These are phyloP conservation scores for Agrochola lychnidis DNA, from an alignment of 2,888 invertebrate species.

Conservation along the genomic window DNA sequence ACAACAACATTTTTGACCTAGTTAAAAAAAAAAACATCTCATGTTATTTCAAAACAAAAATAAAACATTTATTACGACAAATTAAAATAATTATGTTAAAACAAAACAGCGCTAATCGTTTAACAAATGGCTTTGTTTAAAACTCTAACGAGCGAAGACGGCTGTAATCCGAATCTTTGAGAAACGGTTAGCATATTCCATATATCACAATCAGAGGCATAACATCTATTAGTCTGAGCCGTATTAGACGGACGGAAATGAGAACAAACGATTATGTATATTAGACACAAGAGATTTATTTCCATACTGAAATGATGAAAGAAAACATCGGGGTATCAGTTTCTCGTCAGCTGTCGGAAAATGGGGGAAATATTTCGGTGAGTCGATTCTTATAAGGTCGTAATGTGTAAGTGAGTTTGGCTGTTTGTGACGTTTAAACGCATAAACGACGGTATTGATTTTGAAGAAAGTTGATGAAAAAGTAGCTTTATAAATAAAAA, in stretches of 20 bases:
- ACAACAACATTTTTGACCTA: background rate
- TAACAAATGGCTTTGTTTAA: conserved; percentile 47
- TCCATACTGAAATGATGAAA: conserved; percentile 39
- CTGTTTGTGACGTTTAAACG: background rate
- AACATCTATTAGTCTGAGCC: conserved; percentile 56
- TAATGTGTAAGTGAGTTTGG: background rate
- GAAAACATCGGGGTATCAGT: conserved; percentile 42
- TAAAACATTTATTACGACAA: background rate
- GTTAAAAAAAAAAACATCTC: background rate
- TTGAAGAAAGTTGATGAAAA: background rate
- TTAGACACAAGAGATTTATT: conserved; percentile 56
- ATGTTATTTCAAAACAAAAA: background rate
- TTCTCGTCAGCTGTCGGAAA: conserved; percentile 13
- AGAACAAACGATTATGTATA: conserved; percentile 64
- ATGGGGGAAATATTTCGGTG: conserved; percentile 1
- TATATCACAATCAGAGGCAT: conserved; percentile 64
- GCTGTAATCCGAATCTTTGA: conserved; percentile 41
- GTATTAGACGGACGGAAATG: conserved; percentile 59
- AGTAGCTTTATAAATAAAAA: too few relatives aligned
- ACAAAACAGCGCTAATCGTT: conserved; percentile 36
- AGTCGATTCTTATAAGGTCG: background rate
- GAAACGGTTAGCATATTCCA: conserved; percentile 45
- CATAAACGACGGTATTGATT: too few relatives aligned
- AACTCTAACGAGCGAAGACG: conserved; percentile 33
- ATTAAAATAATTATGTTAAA: background rate